Conservation (phyloP, 2,113 vertebrate genomes). For the Chaenogobius annularis region DNA sequence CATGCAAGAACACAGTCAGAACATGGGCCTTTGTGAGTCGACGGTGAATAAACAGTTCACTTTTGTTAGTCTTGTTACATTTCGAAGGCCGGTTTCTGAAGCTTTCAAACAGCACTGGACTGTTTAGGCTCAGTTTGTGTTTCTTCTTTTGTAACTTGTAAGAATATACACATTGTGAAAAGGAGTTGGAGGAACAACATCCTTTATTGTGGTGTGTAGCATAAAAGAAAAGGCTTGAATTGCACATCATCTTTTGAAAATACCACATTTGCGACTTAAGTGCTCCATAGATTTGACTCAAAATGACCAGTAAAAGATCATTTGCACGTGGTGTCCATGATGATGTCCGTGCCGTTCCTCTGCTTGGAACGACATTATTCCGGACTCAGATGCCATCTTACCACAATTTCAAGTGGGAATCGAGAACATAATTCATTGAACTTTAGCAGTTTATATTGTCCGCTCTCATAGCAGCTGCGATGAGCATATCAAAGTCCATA, state of each 20-base stretch:
- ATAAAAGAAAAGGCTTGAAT: conserved; percentile 27
- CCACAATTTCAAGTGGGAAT: not conserved
- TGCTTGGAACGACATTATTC: not conserved
- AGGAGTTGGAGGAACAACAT: conserved; percentile 31
- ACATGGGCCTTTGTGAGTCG: conserved; percentile 15
- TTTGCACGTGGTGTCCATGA: not conserved
- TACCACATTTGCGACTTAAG: too few species aligned
- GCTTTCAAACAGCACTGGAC: conserved; percentile 45
- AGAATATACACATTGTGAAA: conserved; percentile 48
- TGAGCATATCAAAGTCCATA: conserved; percentile 17
- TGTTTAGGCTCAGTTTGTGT: conserved; percentile 30
- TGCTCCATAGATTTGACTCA: too few species aligned
- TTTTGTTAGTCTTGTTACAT: conserved; percentile 38
- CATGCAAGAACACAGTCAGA: conserved; percentile 24
- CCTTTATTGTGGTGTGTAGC: conserved; percentile 38
- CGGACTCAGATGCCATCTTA: not conserved
- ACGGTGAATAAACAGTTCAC: conserved; percentile 49
- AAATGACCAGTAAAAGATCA: not conserved
- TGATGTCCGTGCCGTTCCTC: not conserved
- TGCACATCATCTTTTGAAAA: not conserved
- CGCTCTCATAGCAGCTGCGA: not conserved
- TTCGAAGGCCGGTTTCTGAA: conserved; percentile 18
- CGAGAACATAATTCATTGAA: not conserved
- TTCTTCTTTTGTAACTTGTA: conserved; percentile 46
- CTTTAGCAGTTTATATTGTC: not conserved